phyloP scores from a whole-genome alignment of 2,797 vertebrate genomes.

The Zenarchopterus dispar region DNA sequence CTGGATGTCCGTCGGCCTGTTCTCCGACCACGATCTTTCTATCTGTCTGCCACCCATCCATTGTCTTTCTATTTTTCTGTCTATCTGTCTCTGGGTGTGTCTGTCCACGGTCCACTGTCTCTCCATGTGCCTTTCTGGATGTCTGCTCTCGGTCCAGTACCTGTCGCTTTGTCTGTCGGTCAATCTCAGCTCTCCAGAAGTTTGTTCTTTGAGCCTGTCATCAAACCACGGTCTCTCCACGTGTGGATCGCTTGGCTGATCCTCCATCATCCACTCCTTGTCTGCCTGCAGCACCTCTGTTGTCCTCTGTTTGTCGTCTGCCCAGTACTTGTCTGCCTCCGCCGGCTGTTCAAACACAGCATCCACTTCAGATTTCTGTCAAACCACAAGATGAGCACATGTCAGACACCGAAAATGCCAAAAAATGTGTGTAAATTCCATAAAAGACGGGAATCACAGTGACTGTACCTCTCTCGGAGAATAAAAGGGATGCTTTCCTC shows the following conservation, averaged over 20 bases:
- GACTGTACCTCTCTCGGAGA: conserved; percentile 72
- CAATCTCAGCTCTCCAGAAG: conserved; percentile 41
- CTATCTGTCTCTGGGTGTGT: conserved; percentile 78
- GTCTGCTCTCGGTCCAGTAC: conserved; percentile 63
- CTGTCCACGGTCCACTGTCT: conserved; percentile 78
- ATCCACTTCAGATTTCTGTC: conserved; percentile 72
- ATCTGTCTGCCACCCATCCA: conserved; percentile 73
- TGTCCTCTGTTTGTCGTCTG: conserved; percentile 65
- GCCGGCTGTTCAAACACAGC: conserved; percentile 59
- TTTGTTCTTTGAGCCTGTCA: conserved; percentile 59
- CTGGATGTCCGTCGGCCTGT: conserved; percentile 55
- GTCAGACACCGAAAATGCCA: neutral
- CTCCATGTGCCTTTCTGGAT: conserved; percentile 58
- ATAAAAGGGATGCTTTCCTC: conserved; percentile 70
- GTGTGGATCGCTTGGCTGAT: conserved; percentile 34
- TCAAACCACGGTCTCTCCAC: conserved; percentile 61
- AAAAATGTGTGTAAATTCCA: neutral
- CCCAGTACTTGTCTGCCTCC: conserved; percentile 63
- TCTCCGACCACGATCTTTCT: conserved; percentile 74
- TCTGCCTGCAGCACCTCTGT: conserved; percentile 57
- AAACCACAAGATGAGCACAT: conserved; percentile 34
- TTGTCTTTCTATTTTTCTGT: conserved; percentile 77
- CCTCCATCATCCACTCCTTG: conserved; percentile 44
- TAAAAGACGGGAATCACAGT: neutral
- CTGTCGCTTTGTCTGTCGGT: conserved; percentile 56